These are phyloP conservation scores for Brachyopa scutellaris DNA, from an alignment of 2,888 invertebrate genomes.

Conservation along the genomic window DNA sequence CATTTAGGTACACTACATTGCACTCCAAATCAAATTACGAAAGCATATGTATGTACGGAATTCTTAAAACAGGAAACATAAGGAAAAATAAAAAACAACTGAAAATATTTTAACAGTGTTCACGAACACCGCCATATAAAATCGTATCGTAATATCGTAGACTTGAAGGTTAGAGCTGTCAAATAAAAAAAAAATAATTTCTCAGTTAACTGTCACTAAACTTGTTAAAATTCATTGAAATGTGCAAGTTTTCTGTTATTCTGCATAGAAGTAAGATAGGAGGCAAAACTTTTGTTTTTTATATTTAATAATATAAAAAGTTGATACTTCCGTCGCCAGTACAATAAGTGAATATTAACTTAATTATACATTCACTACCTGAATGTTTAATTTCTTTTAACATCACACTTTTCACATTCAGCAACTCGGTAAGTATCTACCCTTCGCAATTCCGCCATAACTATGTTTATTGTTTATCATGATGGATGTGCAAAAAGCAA, in stretches of 20 bases:
- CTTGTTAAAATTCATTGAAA: slow-evolving; percentile 28
- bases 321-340: background rate
- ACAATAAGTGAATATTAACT: slow-evolving; percentile 2
- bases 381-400: background rate
- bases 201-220: slow-evolving; percentile 34
- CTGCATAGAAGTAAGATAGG: slow-evolving; percentile 6
- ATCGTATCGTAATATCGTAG: slow-evolving; percentile 39
- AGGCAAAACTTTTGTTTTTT: slow-evolving; percentile 20
- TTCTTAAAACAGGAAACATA: no score
- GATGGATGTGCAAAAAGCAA: background rate
- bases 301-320: slow-evolving; percentile 28
- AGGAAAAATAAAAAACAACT: no score
- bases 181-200: slow-evolving; percentile 3
- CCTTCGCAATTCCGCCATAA: background rate
- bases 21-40: no score
- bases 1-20: no score
- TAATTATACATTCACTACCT: background rate
- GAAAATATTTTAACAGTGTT: no score
- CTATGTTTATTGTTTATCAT: background rate
- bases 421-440: slow-evolving; percentile 24
- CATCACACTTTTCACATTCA: background rate
- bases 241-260: slow-evolving; percentile 38
- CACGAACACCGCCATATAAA: slow-evolving; percentile 10
- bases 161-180: slow-evolving; percentile 61
- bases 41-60: no score